Conservation (phyloP, 2,888 invertebrate species). For the Aradus depressus region DNA sequence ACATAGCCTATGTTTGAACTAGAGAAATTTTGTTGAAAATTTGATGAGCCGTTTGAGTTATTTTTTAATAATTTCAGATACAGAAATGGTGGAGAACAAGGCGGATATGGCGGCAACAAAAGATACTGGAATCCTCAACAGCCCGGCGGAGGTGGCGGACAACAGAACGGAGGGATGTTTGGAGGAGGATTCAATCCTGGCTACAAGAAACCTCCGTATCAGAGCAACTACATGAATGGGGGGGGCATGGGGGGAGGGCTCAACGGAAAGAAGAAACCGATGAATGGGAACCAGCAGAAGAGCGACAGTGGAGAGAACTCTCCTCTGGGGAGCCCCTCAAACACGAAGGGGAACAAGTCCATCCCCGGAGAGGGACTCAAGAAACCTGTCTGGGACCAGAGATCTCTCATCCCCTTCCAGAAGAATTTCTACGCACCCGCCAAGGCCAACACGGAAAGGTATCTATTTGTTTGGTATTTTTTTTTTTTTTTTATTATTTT, state of each 20-base stretch:
- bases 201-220: conserved; percentile 1
- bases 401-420: conserved; percentile 64
- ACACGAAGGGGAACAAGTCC: conserved; percentile 9
- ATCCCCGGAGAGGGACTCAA: conserved; percentile 58
- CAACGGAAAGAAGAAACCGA: conserved; percentile 14
- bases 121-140: conserved; percentile 17
- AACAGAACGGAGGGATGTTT: conserved; percentile 6
- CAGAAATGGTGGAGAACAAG: conserved; percentile 10
- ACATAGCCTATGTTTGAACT: no score
- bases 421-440: conserved; percentile 88
- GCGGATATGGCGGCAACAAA: conserved; percentile 13
- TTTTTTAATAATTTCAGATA: conserved; percentile 7
- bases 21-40: no score
- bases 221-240: conserved; percentile 1
- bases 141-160: conserved; percentile 1
- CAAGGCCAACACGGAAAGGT: conserved; percentile 54
- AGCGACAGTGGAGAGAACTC: conserved; percentile 2
- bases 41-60: no score
- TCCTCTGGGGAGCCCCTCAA: conserved; percentile 5
- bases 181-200: conserved; percentile 11
- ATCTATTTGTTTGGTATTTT: conserved; percentile 36
- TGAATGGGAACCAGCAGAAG: conserved; percentile 1
- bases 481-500: not conserved
- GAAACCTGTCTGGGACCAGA: conserved; percentile 76
- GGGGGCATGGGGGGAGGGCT: not conserved